Conservation (phyloP, 2,113 vertebrate genomes). For the Equus przewalskii region DNA sequence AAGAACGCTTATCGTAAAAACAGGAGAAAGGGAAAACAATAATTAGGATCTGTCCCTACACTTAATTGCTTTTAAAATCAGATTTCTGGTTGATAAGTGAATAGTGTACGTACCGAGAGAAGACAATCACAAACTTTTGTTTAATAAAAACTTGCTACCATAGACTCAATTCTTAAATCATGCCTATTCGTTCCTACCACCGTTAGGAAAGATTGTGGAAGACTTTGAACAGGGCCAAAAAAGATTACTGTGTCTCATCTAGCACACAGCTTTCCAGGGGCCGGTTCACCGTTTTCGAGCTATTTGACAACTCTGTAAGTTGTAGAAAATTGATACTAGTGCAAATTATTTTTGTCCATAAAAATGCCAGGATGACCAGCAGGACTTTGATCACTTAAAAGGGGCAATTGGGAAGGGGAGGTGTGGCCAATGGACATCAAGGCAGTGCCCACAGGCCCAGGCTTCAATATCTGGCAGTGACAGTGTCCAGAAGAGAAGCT, state of each 20-base stretch:
- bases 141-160: neutral
- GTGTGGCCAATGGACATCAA: fast-evolving
- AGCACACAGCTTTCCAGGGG: neutral
- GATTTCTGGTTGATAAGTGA: neutral
- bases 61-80: neutral
- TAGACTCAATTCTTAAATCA: neutral
- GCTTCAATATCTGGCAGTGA: no score
- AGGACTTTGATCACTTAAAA: neutral
- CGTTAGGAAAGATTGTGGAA: neutral
- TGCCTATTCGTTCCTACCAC: neutral
- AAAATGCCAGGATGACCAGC: neutral
- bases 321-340: neutral
- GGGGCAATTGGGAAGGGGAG: fast-evolving
- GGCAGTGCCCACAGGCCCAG: neutral
- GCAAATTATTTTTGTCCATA: neutral
- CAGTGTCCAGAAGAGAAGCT: neutral
- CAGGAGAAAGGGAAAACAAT: neutral
- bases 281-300: neutral
- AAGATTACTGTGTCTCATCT: no score
- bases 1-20: neutral
- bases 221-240: neutral
- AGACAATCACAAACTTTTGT: neutral
- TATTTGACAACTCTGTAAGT: neutral
- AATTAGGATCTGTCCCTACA: neutral
- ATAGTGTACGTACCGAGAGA: neutral